Evolutionary conservation across 1,140 invertebrate genomes (phyloP).

Genomic region (Arion vulgaris): DNA sequence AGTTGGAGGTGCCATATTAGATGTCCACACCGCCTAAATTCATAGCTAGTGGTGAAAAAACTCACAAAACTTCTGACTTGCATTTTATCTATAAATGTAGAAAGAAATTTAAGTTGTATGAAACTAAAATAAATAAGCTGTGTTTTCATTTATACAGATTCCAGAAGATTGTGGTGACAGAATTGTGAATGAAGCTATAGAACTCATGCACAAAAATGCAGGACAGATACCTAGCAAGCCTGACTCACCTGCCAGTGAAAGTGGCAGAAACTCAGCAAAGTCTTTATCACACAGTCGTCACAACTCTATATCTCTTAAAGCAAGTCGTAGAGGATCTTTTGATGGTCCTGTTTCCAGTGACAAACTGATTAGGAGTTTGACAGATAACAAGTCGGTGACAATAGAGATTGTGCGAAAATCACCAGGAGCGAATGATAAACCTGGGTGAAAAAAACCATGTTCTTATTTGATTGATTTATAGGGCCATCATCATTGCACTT

Average conservation of each 20-base stretch:
- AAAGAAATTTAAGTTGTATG: too few relatives aligned
- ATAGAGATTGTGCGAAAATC: slow-evolving; percentile 17
- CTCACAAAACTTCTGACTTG: too few relatives aligned
- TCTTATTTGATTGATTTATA: too few relatives aligned
- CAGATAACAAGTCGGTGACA: not conserved
- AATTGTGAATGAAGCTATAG: slow-evolving; percentile 85
- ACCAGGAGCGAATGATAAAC: not conserved
- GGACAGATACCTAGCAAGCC: slow-evolving; percentile 52
- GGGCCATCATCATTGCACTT: too few relatives aligned
- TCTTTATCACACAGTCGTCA: not conserved
- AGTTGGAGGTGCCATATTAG: too few relatives aligned
- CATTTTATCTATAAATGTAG: too few relatives aligned
- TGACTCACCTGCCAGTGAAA: slow-evolving; percentile 55
- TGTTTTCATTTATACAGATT: slow-evolving; percentile 75
- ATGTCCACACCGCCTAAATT: too few relatives aligned
- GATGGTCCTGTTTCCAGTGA: not conserved
- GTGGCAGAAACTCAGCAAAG: slow-evolving; percentile 27
- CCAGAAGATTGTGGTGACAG: slow-evolving; percentile 83
- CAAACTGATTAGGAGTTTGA: not conserved
- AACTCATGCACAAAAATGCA: slow-evolving; percentile 79
- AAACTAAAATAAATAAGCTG: too few relatives aligned
- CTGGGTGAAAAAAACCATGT: not conserved
- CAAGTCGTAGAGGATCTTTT: not conserved
- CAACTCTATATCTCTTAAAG: not conserved
- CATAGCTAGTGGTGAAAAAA: too few relatives aligned